Conservation (phyloP, 2,888 invertebrate species). For the Teleogryllus oceanicus region DNA sequence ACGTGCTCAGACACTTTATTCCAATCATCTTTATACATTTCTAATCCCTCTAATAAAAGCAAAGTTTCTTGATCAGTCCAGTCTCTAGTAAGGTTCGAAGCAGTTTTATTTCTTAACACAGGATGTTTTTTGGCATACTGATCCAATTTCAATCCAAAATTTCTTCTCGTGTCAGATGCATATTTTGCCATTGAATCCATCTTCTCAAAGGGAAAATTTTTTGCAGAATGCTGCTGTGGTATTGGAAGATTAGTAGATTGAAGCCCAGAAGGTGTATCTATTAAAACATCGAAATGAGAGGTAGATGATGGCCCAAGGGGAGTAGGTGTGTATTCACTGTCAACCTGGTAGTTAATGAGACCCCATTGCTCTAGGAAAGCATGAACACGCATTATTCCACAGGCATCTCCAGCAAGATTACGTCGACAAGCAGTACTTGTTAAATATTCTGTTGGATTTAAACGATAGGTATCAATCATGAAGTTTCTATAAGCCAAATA, state of each 20-base stretch:
- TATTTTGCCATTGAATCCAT: conserved; percentile 51
- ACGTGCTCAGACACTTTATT: conserved; percentile 99
- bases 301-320: conserved; percentile 99
- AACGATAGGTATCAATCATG: conserved; percentile 98
- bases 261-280: conserved; percentile 96
- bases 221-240: conserved; percentile 75
- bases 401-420: conserved; percentile 97
- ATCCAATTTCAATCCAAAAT: conserved; percentile 83
- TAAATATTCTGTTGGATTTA: conserved; percentile 89
- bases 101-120: conserved; percentile 68
- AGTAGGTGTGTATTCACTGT: conserved; percentile 90
- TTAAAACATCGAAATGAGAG: conserved; percentile 97
- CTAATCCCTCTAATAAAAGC: conserved; percentile 88
- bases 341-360: conserved; percentile 95
- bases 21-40: conserved; percentile 99
- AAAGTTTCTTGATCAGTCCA: conserved; percentile 99
- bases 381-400: conserved; percentile 98
- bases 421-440: conserved; percentile 96
- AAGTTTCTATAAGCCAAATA: conserved; percentile 98
- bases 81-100: conserved; percentile 77
- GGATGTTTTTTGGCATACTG: conserved; percentile 76
- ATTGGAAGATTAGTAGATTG: conserved; percentile 84
- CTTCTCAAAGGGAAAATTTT: conserved; percentile 68
- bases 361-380: conserved; percentile 99
- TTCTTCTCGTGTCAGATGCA: conserved; percentile 52